Evolutionary conservation across 2,888 invertebrate genomes (phyloP).

Genomic region (Gortyna flavago): DNA sequence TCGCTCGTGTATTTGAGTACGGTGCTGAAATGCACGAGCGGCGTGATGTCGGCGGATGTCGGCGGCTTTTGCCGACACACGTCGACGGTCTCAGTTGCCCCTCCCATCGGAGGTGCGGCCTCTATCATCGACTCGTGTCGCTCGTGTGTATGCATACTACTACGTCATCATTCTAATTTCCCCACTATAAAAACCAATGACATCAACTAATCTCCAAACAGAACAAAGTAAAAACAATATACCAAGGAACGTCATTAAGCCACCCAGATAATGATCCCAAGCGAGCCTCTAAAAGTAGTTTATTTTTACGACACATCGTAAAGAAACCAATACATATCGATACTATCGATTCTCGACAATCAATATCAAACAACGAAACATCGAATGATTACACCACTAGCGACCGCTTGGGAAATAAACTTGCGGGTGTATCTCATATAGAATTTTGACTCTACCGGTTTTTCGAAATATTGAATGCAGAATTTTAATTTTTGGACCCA

Average conservation of each 20-base stretch:
- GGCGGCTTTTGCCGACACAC: no score
- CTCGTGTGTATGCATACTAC: no score
- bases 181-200: conserved; percentile 10
- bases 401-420: conserved; percentile 48
- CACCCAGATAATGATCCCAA: conserved; percentile 42
- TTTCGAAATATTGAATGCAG: conserved; percentile 13
- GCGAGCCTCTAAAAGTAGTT: conserved; percentile 43
- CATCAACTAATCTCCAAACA: conserved; percentile 7
- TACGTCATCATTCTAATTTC: background rate
- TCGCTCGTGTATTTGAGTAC: no score
- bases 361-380: conserved; percentile 32
- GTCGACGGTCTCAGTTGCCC: no score
- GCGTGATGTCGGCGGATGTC: no score
- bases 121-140: no score
- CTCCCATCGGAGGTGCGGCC: no score
- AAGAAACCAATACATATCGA: conserved; percentile 16
- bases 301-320: conserved; percentile 56
- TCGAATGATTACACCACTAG: conserved; percentile 40
- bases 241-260: conserved; percentile 11
- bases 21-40: no score
- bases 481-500: conserved; percentile 16
- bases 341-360: conserved; percentile 20
- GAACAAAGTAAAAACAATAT: conserved; percentile 17
- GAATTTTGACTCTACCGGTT: conserved; percentile 2
- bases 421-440: conserved; percentile 16